Evolutionary conservation across 2,888 invertebrate species (phyloP).

Genomic region (Dryococelus australis): DNA sequence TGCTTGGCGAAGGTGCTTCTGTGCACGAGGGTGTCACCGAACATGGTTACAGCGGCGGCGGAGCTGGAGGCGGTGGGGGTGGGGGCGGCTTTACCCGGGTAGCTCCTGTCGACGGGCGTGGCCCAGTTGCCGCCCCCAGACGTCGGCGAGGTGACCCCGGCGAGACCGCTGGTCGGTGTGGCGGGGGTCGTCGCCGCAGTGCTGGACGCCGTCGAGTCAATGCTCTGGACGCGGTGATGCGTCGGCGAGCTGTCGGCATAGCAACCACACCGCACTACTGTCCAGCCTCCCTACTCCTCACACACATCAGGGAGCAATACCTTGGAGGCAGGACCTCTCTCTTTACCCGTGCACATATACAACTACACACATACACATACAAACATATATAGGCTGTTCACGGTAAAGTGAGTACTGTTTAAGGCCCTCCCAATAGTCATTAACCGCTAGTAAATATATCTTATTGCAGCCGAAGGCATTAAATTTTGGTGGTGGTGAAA

Average conservation of each 20-base stretch:
- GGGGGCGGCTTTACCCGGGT: slow-evolving; percentile 40
- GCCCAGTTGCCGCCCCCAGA: background rate
- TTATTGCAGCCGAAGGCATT: too few relatives aligned
- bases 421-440: too few relatives aligned
- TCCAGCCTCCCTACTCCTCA: too few relatives aligned
- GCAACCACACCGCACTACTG: background rate
- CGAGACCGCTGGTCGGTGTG: slow-evolving; percentile 37
- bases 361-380: too few relatives aligned
- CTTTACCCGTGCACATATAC: too few relatives aligned
- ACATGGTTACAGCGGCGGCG: slow-evolving; percentile 63
- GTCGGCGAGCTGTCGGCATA: slow-evolving; percentile 38
- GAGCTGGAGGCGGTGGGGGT: slow-evolving; percentile 30
- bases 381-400: too few relatives aligned
- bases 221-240: slow-evolving; percentile 38
- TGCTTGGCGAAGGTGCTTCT: slow-evolving; percentile 61
- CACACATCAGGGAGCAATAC: too few relatives aligned
- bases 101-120: background rate
- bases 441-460: too few relatives aligned
- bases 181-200: slow-evolving; percentile 40
- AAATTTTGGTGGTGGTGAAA: too few relatives aligned
- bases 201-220: slow-evolving; percentile 36
- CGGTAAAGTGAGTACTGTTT: too few relatives aligned
- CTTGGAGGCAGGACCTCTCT: too few relatives aligned
- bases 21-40: slow-evolving; percentile 71
- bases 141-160: slow-evolving; percentile 33